Evolutionary conservation across 2,888 invertebrate genomes (phyloP).

Genomic region (Drosophila fulvimacula): DNA sequence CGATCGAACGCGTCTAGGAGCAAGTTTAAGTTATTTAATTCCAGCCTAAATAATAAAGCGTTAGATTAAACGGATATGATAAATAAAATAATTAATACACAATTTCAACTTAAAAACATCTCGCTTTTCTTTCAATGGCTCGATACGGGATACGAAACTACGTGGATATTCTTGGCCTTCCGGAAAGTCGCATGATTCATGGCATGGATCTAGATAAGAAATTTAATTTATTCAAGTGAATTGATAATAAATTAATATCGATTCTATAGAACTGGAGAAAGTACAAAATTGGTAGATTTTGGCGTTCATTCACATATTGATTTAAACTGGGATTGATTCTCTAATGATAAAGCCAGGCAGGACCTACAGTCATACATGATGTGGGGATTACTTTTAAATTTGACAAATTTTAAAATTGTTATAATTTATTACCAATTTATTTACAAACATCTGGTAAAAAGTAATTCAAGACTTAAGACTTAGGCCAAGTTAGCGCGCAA

Average conservation of each 20-base stretch:
- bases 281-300: not conserved
- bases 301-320: not conserved
- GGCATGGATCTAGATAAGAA: not conserved
- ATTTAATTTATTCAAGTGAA: not conserved
- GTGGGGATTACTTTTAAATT: too few relatives aligned
- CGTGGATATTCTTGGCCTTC: not conserved
- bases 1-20: constrained; percentile 62
- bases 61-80: constrained; percentile 78
- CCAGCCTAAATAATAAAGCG: constrained; percentile 79
- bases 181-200: not conserved
- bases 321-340: not conserved
- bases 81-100: constrained; percentile 78
- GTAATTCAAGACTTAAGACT: constrained; percentile 23
- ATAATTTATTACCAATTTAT: constrained; percentile 35
- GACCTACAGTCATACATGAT: not conserved
- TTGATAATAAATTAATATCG: too few relatives aligned
- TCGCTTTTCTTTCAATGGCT: not conserved
- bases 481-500: constrained; percentile 67
- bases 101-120: constrained; percentile 57
- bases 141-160: not conserved
- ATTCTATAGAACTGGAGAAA: too few relatives aligned
- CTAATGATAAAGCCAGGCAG: too few relatives aligned
- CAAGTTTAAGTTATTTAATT: constrained; percentile 79
- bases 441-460: constrained; percentile 34
- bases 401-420: not conserved